Evolutionary conservation across 2,113 vertebrate genomes (phyloP), one percentile per base, ranked within the genome.

Genomic region (Todiramphus saurophagus): DNA sequence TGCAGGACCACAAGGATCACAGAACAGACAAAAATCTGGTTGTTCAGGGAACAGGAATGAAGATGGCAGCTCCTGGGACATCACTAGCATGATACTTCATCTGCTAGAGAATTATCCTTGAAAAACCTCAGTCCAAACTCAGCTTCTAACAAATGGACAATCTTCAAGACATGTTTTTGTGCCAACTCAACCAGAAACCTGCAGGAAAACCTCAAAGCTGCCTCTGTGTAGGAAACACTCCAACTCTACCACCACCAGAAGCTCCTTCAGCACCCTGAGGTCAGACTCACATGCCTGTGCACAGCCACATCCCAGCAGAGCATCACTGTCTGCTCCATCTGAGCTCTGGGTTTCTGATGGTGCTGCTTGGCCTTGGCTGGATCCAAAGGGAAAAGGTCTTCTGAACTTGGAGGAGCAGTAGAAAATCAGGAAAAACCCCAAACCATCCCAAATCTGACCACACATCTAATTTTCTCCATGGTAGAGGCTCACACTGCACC

Each of bases 1-100:
- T 0, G 0, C 44, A 68, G 35, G 35, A 68, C 51, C 35, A 69
- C 0, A 0, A 59, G 58, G 7, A 13, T 17, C 8, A 12, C 0
- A 0, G 55, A 16, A 39, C 31, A 31, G 15, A 4, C 18, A 37
- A 33, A 17, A 43, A 68, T 43, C 13, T 0, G 0, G 8, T 18
- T 76, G 58, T 35, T 83, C 31, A 50, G 48, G n/a, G n/a, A 83
- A 35, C 18, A 83, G 35, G 35, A 90, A 56, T 0, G 5, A 63
- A 58, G 51, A 82, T 1, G 1, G 59, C 1, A 1, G 9, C 31
- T 82, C 24, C 20, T 16, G 24, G 48, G 43, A 80, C 21, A 25
- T 25, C 18, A 59, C 27, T 48, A 80, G 24, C 0, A 0, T 2
- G 5, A 43, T 44, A 13, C 31, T 50, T 87, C 48, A 19, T 43